These are phyloP conservation scores for Pontoporia blainvillei DNA, from an alignment of 2,113 vertebrate genomes.

Conservation along the genomic window DNA sequence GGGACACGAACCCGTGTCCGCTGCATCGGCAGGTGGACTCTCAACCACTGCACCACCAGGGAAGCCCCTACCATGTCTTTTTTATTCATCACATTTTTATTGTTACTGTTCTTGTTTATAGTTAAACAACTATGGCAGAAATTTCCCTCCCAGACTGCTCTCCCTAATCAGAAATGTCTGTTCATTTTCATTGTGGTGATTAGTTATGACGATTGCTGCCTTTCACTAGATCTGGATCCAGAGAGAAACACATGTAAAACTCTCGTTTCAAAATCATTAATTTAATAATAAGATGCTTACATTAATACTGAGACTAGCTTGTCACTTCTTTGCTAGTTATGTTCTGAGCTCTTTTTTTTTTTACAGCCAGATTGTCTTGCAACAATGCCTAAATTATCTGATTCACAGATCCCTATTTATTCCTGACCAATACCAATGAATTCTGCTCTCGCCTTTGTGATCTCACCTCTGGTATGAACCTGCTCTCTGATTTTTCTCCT, in stretches of 20 bases:
- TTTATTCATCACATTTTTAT: constrained; percentile 32
- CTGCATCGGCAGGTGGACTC: too few species aligned
- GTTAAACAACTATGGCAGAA: not conserved
- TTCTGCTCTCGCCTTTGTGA: not conserved
- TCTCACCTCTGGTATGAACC: not conserved
- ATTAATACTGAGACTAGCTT: not conserved
- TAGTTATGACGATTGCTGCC: not conserved
- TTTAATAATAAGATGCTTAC: not conserved
- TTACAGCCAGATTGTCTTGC: not conserved
- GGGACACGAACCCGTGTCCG: too few species aligned
- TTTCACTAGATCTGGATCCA: not conserved
- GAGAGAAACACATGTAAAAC: not conserved
- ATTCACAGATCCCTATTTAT: not conserved
- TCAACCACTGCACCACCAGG: too few species aligned
- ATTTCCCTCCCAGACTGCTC: not conserved
- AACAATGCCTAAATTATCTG: not conserved
- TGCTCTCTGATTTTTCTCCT: not conserved
- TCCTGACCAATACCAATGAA: not conserved
- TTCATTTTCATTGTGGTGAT: not conserved
- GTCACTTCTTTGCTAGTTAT: not conserved
- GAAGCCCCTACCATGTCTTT: not conserved
- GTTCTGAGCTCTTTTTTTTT: not conserved
- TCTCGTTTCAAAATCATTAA: not conserved
- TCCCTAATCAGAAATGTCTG: not conserved
- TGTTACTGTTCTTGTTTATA: not conserved